phyloP scores from a whole-genome alignment of 2,113 vertebrate species.

The Lepidothrix coronata region DNA sequence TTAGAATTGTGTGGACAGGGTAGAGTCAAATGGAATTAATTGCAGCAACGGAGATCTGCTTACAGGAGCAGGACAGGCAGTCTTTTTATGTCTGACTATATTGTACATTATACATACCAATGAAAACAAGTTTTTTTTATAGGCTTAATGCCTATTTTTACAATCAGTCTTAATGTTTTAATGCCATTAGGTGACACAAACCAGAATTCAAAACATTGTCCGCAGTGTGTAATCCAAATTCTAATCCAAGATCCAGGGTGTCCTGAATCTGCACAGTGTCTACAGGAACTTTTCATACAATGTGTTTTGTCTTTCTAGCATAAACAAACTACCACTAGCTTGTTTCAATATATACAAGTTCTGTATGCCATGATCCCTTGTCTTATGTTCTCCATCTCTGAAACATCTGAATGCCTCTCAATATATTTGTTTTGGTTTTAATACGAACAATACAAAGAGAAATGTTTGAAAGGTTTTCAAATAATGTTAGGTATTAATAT shows the following conservation, averaged over 20 bases:
- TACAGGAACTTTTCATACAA: background rate
- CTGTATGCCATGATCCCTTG: background rate
- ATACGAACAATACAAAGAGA: background rate
- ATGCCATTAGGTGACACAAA: background rate
- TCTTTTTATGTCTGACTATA: background rate
- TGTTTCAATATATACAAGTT: background rate
- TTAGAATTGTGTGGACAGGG: background rate
- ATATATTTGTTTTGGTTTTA: background rate
- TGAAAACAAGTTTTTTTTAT: background rate
- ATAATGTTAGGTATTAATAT: background rate
- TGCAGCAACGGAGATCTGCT: background rate
- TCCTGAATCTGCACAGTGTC: constrained; percentile 28
- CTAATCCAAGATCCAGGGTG: background rate
- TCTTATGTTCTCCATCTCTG: background rate
- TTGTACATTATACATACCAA: background rate
- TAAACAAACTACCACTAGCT: background rate
- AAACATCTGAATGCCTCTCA: background rate
- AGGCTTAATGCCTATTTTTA: background rate
- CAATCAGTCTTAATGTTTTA: background rate
- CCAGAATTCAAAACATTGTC: constrained; percentile 41
- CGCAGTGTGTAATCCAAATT: background rate
- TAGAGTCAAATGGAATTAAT: background rate
- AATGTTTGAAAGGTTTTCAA: background rate
- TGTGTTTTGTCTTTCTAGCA: background rate
- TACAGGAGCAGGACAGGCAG: background rate